Evolutionary conservation across 2,113 vertebrate genomes (phyloP).

Genomic region (Toxotes jaculatrix): DNA sequence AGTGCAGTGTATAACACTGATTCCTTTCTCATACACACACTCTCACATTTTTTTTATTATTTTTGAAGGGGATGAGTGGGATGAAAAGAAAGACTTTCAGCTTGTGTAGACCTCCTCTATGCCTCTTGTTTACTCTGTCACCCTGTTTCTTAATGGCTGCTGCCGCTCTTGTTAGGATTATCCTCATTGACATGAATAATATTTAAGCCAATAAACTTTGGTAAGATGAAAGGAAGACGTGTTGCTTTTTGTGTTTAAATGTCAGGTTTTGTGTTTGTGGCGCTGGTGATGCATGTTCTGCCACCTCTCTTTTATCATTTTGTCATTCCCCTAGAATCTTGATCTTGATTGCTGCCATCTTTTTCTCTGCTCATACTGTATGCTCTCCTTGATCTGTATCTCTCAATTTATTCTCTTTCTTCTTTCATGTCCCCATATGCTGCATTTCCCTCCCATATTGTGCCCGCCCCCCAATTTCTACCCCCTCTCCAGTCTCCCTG

Average conservation of each 20-base stretch:
- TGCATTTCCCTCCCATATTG: not conserved
- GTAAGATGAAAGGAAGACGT: not conserved
- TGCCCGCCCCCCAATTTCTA: not conserved
- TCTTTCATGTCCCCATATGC: conserved; percentile 7
- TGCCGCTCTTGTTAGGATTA: not conserved
- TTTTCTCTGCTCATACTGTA: not conserved
- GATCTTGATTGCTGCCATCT: not conserved
- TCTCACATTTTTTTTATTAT: conserved; percentile 3
- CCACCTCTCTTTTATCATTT: not conserved
- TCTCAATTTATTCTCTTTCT: conserved; percentile 33
- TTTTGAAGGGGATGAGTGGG: conserved; percentile 28
- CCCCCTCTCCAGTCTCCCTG: conserved; percentile 85
- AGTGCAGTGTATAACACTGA: conserved; percentile 9
- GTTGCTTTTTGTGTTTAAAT: not conserved
- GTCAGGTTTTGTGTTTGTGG: not conserved
- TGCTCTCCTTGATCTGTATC: conserved; percentile 22
- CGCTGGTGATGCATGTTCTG: not conserved
- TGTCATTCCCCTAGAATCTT: not conserved
- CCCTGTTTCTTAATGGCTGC: not conserved
- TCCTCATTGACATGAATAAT: not conserved
- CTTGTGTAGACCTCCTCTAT: not conserved
- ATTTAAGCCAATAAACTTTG: not conserved
- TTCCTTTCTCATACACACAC: not conserved
- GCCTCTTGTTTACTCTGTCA: conserved; percentile 11
- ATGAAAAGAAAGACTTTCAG: conserved; percentile 39